These are phyloP conservation scores for Halocynthia aurantium DNA, from an alignment of 23 tunicate species.

Conservation along the genomic window DNA sequence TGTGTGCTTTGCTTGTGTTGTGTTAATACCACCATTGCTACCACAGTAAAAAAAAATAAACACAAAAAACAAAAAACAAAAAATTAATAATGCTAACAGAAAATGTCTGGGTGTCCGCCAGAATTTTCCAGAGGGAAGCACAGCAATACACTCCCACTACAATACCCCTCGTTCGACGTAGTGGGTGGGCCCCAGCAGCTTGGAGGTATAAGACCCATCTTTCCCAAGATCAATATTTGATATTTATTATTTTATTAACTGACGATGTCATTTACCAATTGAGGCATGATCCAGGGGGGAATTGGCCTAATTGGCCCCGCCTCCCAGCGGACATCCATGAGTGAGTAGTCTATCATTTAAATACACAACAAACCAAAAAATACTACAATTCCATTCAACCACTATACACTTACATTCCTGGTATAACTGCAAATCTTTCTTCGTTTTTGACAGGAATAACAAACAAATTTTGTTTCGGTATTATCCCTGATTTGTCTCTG, in stretches of 20 bases:
- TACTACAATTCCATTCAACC: background rate
- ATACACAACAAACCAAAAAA: background rate
- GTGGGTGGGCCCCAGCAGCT: too few species aligned
- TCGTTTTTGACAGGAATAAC: conserved; percentile 82
- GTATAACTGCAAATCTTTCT: conserved; percentile 50
- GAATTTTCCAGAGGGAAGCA: too few species aligned
- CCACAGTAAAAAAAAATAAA: background rate
- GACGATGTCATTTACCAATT: too few species aligned
- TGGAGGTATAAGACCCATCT: too few species aligned
- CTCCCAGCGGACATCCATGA: background rate
- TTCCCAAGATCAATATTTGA: too few species aligned
- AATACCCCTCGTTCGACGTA: too few species aligned
- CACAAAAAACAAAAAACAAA: background rate
- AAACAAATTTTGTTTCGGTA: conserved; percentile 46
- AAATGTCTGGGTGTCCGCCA: too few species aligned
- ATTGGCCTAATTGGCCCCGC: background rate
- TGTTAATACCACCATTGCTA: conserved; percentile 5
- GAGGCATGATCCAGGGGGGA: background rate
- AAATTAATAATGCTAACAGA: background rate
- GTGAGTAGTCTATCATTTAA: background rate
- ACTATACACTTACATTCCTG: conserved; percentile 45
- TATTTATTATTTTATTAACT: too few species aligned
- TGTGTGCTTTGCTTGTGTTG: conserved; percentile 4
- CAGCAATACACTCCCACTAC: too few species aligned
- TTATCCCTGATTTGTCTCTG: conserved; percentile 70